phyloP scores from a whole-genome alignment of 2,888 invertebrate genomes.

The Epirrhoe alternata region DNA sequence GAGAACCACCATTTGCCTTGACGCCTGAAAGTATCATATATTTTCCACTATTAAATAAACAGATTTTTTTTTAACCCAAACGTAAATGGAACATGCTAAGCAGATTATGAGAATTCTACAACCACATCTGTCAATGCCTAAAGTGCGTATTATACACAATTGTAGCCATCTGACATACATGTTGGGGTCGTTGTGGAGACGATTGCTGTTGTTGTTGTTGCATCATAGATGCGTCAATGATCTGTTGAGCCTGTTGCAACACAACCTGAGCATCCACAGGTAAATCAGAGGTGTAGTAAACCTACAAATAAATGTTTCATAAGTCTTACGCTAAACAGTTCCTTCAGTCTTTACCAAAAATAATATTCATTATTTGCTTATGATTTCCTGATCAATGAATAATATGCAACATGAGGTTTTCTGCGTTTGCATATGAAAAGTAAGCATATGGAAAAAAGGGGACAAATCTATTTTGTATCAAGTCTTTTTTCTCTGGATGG shows the following conservation, averaged over 20 bases:
- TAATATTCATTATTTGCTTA: slow-evolving; percentile 5
- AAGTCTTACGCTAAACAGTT: slow-evolving; percentile 26
- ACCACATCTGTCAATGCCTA: slow-evolving; percentile 53
- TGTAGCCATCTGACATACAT: slow-evolving; percentile 77
- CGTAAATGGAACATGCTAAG: slow-evolving; percentile 67
- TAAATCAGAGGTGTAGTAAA: slow-evolving; percentile 84
- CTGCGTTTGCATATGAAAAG: not conserved
- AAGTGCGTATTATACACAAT: slow-evolving; percentile 61
- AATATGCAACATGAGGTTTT: not conserved
- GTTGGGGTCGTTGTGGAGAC: slow-evolving; percentile 81
- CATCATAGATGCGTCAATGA: slow-evolving; percentile 84
- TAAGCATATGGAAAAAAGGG: not conserved
- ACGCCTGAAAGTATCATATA: slow-evolving; percentile 6
- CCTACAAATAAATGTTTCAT: slow-evolving; percentile 79
- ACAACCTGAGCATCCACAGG: slow-evolving; percentile 84
- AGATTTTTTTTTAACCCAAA: slow-evolving; percentile 40
- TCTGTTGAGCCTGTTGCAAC: slow-evolving; percentile 84
- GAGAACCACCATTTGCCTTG: slow-evolving; percentile 5
- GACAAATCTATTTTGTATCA: not conserved
- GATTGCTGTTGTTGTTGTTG: slow-evolving; percentile 65
- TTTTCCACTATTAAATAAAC: slow-evolving; percentile 12
- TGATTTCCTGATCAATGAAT: slow-evolving; percentile 16
- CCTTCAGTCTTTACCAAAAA: slow-evolving; percentile 30
- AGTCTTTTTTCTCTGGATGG: not conserved
- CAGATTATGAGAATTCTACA: slow-evolving; percentile 58